A percentile compares a stretch with the other conserved stretches of the same genome.
phyloP scores from a whole-genome alignment of 1,140 invertebrate genomes.

The Nylanderia fulva region DNA sequence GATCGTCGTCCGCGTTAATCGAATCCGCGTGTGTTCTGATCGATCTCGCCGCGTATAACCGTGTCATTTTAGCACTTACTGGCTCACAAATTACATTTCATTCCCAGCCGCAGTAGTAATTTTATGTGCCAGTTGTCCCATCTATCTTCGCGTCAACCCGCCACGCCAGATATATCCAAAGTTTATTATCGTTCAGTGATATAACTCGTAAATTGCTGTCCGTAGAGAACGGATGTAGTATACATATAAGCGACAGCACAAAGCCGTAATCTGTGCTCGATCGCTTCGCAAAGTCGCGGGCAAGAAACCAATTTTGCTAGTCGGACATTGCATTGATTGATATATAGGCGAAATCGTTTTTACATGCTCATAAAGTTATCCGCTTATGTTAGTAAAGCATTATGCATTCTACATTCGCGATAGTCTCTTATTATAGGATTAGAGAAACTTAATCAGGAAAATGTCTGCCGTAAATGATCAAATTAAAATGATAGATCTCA shows the following conservation, averaged over 20 bases:
- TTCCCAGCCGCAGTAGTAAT: conserved; percentile 50
- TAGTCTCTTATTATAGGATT: neutral
- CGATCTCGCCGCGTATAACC: neutral
- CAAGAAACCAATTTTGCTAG: conserved; percentile 44
- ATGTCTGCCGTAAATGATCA: neutral
- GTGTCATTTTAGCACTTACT: conserved; percentile 62
- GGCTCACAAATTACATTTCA: conserved; percentile 70
- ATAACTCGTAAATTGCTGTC: conserved; percentile 74
- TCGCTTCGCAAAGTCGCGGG: conserved; percentile 57
- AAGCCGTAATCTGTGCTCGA: conserved; percentile 67
- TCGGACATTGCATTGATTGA: neutral
- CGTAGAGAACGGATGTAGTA: conserved; percentile 60
- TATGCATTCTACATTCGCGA: neutral
- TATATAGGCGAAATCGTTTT: neutral
- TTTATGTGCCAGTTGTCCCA: conserved; percentile 68
- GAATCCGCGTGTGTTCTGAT: conserved; percentile 38
- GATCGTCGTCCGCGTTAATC: conserved; percentile 42
- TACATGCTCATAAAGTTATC: neutral
- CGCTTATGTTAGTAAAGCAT: neutral
- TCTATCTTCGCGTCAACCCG: conserved; percentile 64
- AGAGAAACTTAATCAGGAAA: neutral
- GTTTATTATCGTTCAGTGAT: conserved; percentile 73
- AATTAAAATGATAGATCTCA: conserved; percentile 15
- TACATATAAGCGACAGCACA: conserved; percentile 66
- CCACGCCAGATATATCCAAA: conserved; percentile 68